Base-by-base conservation (phyloP, 2,113 vertebrate species). In the Alosa alosa region DNA sequence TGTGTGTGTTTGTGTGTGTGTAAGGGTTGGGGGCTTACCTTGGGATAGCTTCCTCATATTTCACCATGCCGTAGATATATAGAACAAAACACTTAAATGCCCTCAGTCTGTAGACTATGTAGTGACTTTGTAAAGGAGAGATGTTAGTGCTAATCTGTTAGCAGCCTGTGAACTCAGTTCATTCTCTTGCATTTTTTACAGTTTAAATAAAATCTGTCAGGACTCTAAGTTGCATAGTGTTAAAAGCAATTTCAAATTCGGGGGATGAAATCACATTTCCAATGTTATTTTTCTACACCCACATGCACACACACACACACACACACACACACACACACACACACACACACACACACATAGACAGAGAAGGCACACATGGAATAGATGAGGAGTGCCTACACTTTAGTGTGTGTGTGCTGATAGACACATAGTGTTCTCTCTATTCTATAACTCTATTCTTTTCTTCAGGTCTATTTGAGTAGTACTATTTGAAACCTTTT, bases 1-100 rank as follows among this genome's bases (percentile, higher is more conserved):
- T 86, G 84, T 82, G 75, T 81, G 84, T 81, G 84, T 60, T 50
- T 17, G 13, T 88, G 86, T 86, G 91, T 82, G 85, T 90, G 84
- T 83, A 50, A 13, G 49, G 31, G 31, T 31, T 31, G 31, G 31
- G 31, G 31, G 49, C 49, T 50, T 50, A 52, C 10, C 50, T 52
- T 52, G 9, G 20, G 57, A 64, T 64, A 64, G 22, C 20, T 72
- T 13, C 64, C 64, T 72, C 8, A n/a, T 25, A 72, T 72, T 72
- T 72, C 10, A 31, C 25, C 25, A 11, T 10, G 64, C 25, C 25
- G 20, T 31, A 72, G 25, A 10, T 1, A 31, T 31, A 25, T 11
- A 31, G 4, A 72, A 10, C 9, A 31, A 11, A 8, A 31, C 64
- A 25, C n/a, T 72, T 11, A 10, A 72, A 72, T 31, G 25, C n/a